Conservation (phyloP, 1,140 invertebrate genomes). For the Pinna nobilis region DNA sequence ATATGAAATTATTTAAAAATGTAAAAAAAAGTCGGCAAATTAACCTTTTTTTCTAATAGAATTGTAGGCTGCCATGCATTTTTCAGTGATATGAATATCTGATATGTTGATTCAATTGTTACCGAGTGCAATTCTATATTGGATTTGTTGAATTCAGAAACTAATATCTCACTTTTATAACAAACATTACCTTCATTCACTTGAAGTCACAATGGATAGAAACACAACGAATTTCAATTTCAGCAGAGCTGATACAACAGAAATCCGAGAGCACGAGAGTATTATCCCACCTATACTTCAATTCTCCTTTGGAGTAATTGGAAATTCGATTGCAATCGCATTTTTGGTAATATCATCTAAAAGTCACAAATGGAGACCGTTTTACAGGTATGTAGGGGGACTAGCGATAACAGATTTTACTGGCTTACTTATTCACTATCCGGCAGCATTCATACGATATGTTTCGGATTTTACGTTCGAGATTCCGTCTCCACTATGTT, state of each 20-base stretch:
- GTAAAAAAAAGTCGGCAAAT: too few species aligned
- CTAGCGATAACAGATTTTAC: constrained; percentile 61
- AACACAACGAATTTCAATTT: neutral
- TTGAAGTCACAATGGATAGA: neutral
- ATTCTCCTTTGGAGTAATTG: constrained; percentile 56
- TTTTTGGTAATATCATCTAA: constrained; percentile 47
- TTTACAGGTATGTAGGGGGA: constrained; percentile 60
- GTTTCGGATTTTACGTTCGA: constrained; percentile 52
- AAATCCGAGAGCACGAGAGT: neutral
- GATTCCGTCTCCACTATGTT: constrained; percentile 58
- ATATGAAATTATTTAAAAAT: too few species aligned
- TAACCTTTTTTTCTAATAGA: too few species aligned
- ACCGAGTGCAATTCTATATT: too few species aligned
- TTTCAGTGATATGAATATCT: too few species aligned
- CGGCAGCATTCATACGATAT: constrained; percentile 59
- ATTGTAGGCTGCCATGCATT: too few species aligned
- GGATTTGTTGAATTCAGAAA: too few species aligned
- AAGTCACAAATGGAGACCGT: constrained; percentile 52
- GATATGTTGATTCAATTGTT: too few species aligned
- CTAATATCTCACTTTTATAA: too few species aligned
- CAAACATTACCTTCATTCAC: too few species aligned
- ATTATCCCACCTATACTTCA: constrained; percentile 27
- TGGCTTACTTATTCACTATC: constrained; percentile 57
- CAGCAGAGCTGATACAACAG: neutral
- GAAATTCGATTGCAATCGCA: constrained; percentile 54